Evolutionary conservation across 64 coral and sea anemone species (phyloP).

Genomic region (Pachyseris speciosa): DNA sequence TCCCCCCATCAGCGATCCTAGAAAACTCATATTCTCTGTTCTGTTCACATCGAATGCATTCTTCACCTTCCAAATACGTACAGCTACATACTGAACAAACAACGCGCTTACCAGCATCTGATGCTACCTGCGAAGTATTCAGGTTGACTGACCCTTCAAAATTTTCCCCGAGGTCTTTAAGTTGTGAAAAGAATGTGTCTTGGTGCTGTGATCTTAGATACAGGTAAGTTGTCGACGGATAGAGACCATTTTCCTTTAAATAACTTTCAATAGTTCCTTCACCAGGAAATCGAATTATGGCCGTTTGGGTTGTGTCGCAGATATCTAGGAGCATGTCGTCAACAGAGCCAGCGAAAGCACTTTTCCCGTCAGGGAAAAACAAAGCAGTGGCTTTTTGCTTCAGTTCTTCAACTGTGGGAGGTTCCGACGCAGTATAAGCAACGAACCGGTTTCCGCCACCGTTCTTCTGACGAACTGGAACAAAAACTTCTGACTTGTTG

Average conservation of each 20-base stretch:
- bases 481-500: too few species aligned
- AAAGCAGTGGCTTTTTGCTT: background rate
- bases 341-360: background rate
- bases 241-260: slow-evolving; percentile 64
- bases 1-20: slow-evolving; percentile 34
- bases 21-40: slow-evolving; percentile 45
- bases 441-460: too few species aligned
- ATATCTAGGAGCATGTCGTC: background rate
- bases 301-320: slow-evolving; percentile 54
- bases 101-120: slow-evolving; percentile 13
- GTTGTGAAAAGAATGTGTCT: slow-evolving; percentile 6
- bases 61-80: slow-evolving; percentile 44
- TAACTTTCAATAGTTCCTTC: slow-evolving; percentile 61
- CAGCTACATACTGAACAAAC: slow-evolving; percentile 59
- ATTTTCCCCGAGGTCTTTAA: background rate
- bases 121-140: background rate
- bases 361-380: slow-evolving; percentile 4
- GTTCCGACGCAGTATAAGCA: too few species aligned
- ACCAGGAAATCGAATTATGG: slow-evolving; percentile 61
- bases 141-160: background rate
- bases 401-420: too few species aligned
- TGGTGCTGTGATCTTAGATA: slow-evolving; percentile 67
- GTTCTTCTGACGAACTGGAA: too few species aligned
- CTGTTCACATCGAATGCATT: slow-evolving; percentile 54
- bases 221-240: slow-evolving; percentile 61